These are phyloP conservation scores for Lagocephalus sceleratus DNA, from an alignment of 2,797 vertebrate species.

Conservation along the genomic window DNA sequence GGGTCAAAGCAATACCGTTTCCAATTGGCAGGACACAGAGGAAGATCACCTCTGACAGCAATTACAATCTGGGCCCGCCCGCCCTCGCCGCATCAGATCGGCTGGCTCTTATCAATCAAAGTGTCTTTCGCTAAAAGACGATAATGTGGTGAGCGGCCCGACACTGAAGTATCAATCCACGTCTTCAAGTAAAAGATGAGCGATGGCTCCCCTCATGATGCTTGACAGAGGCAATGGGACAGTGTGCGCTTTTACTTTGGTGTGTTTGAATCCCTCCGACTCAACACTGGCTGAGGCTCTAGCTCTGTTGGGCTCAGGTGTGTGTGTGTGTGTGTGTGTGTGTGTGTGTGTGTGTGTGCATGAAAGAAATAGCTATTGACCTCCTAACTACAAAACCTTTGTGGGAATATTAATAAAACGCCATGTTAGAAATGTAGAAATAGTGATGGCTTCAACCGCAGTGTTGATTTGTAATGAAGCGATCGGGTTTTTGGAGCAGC, in stretches of 20 bases:
- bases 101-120: slow-evolving; percentile 54
- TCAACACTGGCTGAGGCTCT: too few species aligned
- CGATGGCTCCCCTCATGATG: slow-evolving; percentile 16
- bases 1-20: slow-evolving; percentile 45
- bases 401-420: not conserved
- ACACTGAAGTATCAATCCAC: slow-evolving; percentile 38
- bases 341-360: too few species aligned
- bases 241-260: too few species aligned
- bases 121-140: slow-evolving; percentile 23
- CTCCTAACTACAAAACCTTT: too few species aligned
- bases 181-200: slow-evolving; percentile 23
- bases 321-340: too few species aligned
- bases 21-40: slow-evolving; percentile 46
- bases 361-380: too few species aligned
- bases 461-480: too few species aligned
- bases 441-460: too few species aligned
- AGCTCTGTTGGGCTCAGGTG: too few species aligned
- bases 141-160: slow-evolving; percentile 42
- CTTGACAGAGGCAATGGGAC: not conserved
- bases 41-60: slow-evolving; percentile 60
- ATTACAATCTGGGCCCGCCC: slow-evolving; percentile 52
- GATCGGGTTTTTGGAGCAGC: slow-evolving; percentile 41
- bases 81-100: slow-evolving; percentile 21
- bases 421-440: not conserved
- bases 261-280: too few species aligned